A percentile compares a stretch with the other conserved stretches of the same genome.
Conservation (phyloP, 2,113 vertebrate genomes). For the Pungitius pungitius region DNA sequence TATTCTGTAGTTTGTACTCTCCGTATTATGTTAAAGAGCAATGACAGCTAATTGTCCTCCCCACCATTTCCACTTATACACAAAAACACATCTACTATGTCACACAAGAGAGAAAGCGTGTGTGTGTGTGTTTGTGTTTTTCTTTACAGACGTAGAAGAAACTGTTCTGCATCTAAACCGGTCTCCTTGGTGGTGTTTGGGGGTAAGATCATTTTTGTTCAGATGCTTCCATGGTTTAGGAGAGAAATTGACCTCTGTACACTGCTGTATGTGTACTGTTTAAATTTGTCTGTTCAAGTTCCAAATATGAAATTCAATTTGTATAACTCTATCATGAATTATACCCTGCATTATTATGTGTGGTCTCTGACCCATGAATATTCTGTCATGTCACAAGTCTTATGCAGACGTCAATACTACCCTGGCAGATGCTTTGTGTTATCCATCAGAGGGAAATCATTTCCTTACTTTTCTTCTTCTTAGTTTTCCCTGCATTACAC, state of each 20-base stretch:
- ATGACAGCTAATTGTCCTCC: not conserved
- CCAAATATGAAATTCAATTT: constrained; percentile 14
- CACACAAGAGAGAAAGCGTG: not conserved
- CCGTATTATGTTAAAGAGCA: not conserved
- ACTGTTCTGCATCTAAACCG: not conserved
- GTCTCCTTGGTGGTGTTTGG: not conserved
- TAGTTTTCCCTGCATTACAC: not conserved
- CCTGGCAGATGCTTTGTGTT: constrained; percentile 25
- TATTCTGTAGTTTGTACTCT: not conserved
- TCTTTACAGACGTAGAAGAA: not conserved
- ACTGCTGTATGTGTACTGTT: constrained; percentile 15
- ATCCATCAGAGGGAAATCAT: constrained; percentile 2
- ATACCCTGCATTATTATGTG: not conserved
- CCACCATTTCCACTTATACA: not conserved
- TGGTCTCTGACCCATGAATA: constrained; percentile 26
- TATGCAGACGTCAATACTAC: constrained; percentile 16
- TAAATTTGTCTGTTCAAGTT: not conserved
- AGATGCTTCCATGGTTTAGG: not conserved
- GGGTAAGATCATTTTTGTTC: not conserved
- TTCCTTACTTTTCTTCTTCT: not conserved
- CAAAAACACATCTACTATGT: not conserved
- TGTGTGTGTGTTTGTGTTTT: too few relatives aligned
- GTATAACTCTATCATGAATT: constrained; percentile 11
- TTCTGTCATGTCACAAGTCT: not conserved
- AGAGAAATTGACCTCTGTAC: constrained; percentile 7